Evolutionary conservation across 2,797 vertebrate genomes (phyloP).

Genomic region (Myripristis murdjan): DNA sequence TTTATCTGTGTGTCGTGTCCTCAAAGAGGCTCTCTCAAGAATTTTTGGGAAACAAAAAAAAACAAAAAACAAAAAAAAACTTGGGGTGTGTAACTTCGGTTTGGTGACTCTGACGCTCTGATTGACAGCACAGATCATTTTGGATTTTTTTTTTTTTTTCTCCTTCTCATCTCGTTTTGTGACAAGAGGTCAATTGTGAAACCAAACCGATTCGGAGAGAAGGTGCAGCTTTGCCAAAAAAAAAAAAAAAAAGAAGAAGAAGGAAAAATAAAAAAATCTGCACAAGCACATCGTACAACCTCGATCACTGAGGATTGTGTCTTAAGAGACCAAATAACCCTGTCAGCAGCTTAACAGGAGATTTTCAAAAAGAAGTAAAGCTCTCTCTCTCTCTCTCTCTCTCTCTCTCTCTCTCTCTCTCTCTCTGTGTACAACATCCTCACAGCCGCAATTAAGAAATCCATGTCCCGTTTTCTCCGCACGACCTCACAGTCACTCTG

Average conservation of each 20-base stretch:
- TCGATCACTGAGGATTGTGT: constrained; percentile 39
- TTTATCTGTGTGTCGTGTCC: constrained; percentile 56
- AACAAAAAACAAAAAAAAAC: no score
- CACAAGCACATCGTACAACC: constrained; percentile 52
- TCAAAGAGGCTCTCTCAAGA: no score
- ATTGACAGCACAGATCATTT: constrained; percentile 17
- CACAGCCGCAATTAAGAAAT: constrained; percentile 24
- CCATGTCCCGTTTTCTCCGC: no score
- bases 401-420: no score
- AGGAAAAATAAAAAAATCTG: constrained; percentile 1
- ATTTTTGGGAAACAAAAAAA: no score
- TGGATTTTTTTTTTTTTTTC: no score
- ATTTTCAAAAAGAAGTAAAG: neutral
- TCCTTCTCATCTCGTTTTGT: constrained; percentile 31
- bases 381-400: no score
- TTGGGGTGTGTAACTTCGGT: constrained; percentile 1
- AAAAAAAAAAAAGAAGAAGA: no score
- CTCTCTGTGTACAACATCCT: constrained; percentile 26
- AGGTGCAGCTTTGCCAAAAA: constrained; percentile 58
- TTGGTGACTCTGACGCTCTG: no score
- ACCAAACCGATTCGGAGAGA: constrained; percentile 56
- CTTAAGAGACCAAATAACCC: constrained; percentile 62
- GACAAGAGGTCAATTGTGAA: constrained; percentile 53
- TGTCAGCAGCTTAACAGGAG: neutral
- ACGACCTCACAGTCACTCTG: no score